Evolutionary conservation across 2,888 invertebrate genomes (phyloP), one percentile per base, ranked within the genome.

Genomic region (Hirtodrosophila alboralis): DNA sequence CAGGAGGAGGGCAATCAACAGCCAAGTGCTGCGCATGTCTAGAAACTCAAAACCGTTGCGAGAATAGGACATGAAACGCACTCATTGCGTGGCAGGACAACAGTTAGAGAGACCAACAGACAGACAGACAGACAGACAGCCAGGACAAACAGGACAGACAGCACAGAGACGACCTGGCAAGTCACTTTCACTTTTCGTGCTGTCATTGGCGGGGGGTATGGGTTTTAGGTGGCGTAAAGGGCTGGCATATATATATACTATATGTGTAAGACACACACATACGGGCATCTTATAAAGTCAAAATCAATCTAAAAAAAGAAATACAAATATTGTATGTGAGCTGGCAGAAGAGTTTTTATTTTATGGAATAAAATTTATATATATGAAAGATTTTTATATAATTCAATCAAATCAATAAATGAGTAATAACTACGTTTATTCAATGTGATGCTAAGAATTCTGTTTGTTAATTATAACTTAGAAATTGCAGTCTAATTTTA

Each of bases 271-370:
- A 13, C 49, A 37, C 31, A 41, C 53, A 57, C 44, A 48, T 38
- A 30, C 34, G 41, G 36, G 65, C 61, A 80, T 80, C 74, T 58
- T 66, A 45, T 59, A 66, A 74, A 69, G 66, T 80, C 67, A 63
- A 77, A 78, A 61, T 80, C 78, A 84, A 78, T 83, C 84, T 68
- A 68, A 76, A 84, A 84, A 69, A 27, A 51, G 45, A 43, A 70
- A 52, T 59, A 49, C 60, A 79, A 79, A 63, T 65, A 68, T 47
- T 72, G 51, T 54, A 9, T 33, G 21, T n/a, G 33, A 38, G 43
- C 30, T 58, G 58, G 36, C 48, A 43, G 30, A 41, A 54, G 37
- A 72, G 31, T 18, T 18, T 18, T 18, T 18, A 5, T 5, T 5
- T 18, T 4, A 18, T n/a, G n/a, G n/a, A n/a, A n/a, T n/a, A n/a